A percentile compares a stretch with the other conserved stretches of the same genome.
These are phyloP conservation scores for Alcedo atthis DNA, from an alignment of 2,797 vertebrate species.

Conservation along the genomic window DNA sequence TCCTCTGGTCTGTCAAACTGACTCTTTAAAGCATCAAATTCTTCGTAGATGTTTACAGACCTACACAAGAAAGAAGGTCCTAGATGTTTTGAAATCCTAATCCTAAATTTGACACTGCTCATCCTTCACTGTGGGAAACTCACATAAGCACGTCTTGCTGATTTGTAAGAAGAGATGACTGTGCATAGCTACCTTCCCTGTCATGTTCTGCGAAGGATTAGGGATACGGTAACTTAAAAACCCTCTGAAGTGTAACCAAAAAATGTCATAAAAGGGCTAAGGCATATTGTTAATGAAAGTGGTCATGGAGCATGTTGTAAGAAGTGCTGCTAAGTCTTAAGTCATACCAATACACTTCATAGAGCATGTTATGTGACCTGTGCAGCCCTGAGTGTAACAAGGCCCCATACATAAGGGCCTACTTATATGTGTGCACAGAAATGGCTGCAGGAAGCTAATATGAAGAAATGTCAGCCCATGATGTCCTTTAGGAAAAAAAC, in stretches of 20 bases:
- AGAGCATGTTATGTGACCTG: not conserved
- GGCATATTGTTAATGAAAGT: not conserved
- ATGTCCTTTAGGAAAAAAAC: not conserved
- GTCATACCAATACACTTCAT: not conserved
- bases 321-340: not conserved
- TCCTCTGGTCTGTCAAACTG: not conserved
- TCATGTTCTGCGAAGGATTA: slow-evolving; percentile 6
- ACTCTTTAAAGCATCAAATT: not conserved
- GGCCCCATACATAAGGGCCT: not conserved
- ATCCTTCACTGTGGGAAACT: not conserved
- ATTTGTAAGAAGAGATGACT: not conserved
- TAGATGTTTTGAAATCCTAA: not conserved
- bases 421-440: not conserved
- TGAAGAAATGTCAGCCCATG: not conserved
- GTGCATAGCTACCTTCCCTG: not conserved
- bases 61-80: not conserved
- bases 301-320: not conserved
- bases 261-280: not conserved
- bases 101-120: not conserved
- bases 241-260: not conserved
- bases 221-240: not conserved
- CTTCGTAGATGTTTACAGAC: not conserved
- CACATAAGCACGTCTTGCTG: not conserved
- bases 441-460: not conserved
- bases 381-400: not conserved